phyloP scores from a whole-genome alignment of 2,888 invertebrate species.

The Druceiella hillmani region DNA sequence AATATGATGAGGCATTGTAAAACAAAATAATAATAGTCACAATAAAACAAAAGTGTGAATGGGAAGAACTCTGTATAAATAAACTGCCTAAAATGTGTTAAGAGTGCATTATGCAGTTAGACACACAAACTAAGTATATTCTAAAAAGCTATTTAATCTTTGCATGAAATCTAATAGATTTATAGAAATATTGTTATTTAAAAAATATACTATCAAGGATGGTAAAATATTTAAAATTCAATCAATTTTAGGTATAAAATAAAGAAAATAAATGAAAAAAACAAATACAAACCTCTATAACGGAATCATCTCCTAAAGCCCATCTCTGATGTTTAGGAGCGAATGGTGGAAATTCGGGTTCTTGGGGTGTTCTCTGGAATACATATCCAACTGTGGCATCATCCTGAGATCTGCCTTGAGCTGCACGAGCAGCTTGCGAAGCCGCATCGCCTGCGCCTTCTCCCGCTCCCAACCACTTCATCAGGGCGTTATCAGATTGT shows the following conservation, averaged over 20 bases:
- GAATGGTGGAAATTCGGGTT: slow-evolving; percentile 71
- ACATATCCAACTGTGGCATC: slow-evolving; percentile 92
- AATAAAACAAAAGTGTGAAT: no score
- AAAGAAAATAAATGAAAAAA: slow-evolving; percentile 21
- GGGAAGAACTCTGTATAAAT: no score
- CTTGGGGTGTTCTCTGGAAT: slow-evolving; percentile 77
- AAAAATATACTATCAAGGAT: not conserved
- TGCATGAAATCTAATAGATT: no score
- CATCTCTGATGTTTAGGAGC: slow-evolving; percentile 77
- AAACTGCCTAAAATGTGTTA: no score
- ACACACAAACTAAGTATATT: no score
- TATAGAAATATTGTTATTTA: not conserved
- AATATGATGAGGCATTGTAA: no score
- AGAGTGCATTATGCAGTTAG: no score
- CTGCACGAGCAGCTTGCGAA: slow-evolving; percentile 57
- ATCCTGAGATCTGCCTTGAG: slow-evolving; percentile 73
- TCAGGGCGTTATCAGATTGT: slow-evolving; percentile 58
- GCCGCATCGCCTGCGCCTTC: slow-evolving; percentile 54
- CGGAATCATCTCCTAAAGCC: slow-evolving; percentile 85
- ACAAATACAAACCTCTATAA: slow-evolving; percentile 69
- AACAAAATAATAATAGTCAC: no score
- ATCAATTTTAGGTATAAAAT: slow-evolving; percentile 11
- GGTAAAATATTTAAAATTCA: slow-evolving; percentile 5
- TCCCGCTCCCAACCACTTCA: slow-evolving; percentile 71
- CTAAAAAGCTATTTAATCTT: no score